Conservation (phyloP, 2,113 vertebrate genomes). For the Oryzias melastigma region DNA sequence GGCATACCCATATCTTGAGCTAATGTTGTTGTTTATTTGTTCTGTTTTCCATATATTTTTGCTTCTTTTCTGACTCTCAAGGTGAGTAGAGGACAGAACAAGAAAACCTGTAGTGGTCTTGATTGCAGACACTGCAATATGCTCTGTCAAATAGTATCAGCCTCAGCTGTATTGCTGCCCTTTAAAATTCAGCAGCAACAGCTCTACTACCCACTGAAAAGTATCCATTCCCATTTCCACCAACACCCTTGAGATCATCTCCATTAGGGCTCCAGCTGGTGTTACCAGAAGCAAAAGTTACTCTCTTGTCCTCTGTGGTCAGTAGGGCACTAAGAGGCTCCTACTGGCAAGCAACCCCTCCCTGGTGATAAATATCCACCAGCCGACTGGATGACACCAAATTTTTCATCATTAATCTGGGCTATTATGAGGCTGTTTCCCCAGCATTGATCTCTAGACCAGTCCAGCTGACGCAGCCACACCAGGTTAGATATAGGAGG, state of each 20-base stretch:
- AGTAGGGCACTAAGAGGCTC: constrained; percentile 71
- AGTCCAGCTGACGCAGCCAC: constrained; percentile 84
- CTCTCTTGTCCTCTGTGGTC: constrained; percentile 70
- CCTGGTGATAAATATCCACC: constrained; percentile 90
- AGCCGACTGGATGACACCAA: constrained; percentile 84
- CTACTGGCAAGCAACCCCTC: constrained; percentile 76
- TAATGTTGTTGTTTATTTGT: constrained; percentile 9
- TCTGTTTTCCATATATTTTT: constrained; percentile 4
- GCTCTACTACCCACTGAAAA: constrained; percentile 39
- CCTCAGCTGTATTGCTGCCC: constrained; percentile 9
- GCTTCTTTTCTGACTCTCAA: constrained; percentile 6
- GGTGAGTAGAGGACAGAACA: constrained; percentile 6
- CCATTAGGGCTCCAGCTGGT: constrained; percentile 66
- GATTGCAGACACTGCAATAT: constrained; percentile 18
- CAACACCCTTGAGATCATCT: constrained; percentile 50
- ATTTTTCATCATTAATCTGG: constrained; percentile 99
- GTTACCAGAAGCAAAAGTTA: constrained; percentile 51
- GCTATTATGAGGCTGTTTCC: constrained; percentile 89
- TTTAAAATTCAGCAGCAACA: constrained; percentile 40
- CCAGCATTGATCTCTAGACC: constrained; percentile 87
- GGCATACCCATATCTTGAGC: neutral
- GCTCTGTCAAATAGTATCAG: constrained; percentile 31
- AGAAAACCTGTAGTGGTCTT: constrained; percentile 23
- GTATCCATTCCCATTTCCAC: constrained; percentile 42
- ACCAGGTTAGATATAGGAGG: constrained; percentile 76